Conservation (phyloP, 2,113 vertebrate species). For the Halcyon malimbica region DNA sequence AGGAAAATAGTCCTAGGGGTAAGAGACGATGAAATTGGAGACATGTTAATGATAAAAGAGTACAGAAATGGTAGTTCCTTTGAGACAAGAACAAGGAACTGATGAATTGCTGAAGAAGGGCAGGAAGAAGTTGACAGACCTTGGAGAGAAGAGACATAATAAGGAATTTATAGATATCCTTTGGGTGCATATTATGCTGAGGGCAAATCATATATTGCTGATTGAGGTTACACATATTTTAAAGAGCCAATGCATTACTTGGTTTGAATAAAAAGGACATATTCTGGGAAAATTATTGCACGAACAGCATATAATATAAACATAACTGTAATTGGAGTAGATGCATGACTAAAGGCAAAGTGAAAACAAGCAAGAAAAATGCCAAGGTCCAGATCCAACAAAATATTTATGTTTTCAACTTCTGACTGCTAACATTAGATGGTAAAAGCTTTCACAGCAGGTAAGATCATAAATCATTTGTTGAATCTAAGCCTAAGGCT, state of each 20-base stretch:
- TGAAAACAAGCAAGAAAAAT: constrained; percentile 22
- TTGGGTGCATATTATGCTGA: neutral
- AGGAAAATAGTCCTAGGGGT: neutral
- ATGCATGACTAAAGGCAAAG: constrained; percentile 16
- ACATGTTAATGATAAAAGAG: neutral
- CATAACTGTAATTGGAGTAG: constrained; percentile 8
- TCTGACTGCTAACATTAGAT: constrained; percentile 13
- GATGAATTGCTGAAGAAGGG: neutral
- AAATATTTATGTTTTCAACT: constrained; percentile 37
- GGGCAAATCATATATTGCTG: neutral
- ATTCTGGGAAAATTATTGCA: neutral
- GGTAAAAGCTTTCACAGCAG: constrained; percentile 28
- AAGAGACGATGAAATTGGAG: neutral
- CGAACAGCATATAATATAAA: neutral
- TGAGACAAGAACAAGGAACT: neutral
- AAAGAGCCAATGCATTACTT: neutral
- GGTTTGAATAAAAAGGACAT: neutral
- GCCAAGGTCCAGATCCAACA: neutral
- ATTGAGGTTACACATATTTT: neutral
- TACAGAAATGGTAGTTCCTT: neutral
- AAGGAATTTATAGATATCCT: neutral
- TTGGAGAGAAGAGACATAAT: neutral
- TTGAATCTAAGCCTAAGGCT: constrained; percentile 8
- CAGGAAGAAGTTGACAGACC: neutral
- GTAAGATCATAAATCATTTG: constrained; percentile 25